A percentile compares a stretch with the other conserved stretches of the same genome.
phyloP scores from a whole-genome alignment of 1,140 invertebrate genomes.

The Leptinotarsa texana region DNA sequence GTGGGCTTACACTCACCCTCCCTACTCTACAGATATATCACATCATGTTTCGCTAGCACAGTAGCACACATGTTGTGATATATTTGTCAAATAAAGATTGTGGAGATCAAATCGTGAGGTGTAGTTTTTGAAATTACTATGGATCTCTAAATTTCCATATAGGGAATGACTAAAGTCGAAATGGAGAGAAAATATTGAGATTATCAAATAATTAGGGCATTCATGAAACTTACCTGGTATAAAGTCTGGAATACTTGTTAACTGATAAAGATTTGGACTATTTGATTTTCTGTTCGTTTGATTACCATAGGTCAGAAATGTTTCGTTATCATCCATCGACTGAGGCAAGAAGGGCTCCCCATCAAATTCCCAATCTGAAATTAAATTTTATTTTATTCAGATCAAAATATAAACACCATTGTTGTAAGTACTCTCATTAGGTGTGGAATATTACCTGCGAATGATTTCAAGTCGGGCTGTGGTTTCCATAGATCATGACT shows the following conservation, averaged over 20 bases:
- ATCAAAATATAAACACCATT: too few relatives aligned
- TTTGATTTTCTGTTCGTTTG: conserved; percentile 7
- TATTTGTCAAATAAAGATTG: too few relatives aligned
- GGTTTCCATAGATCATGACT: conserved; percentile 53
- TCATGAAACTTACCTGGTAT: conserved; percentile 26
- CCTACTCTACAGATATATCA: too few relatives aligned
- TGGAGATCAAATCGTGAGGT: too few relatives aligned
- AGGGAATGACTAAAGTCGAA: too few relatives aligned
- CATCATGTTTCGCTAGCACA: too few relatives aligned
- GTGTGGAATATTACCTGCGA: conserved; percentile 52
- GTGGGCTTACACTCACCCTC: too few relatives aligned
- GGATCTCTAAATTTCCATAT: too few relatives aligned
- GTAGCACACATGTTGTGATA: too few relatives aligned
- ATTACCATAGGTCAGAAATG: conserved; percentile 16
- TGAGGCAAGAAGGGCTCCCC: conserved; percentile 43
- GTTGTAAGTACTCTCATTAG: conserved; percentile 20
- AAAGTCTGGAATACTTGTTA: conserved; percentile 35
- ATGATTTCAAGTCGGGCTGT: conserved; percentile 49
- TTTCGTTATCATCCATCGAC: conserved; percentile 32
- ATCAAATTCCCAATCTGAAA: conserved; percentile 55
- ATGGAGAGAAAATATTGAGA: too few relatives aligned
- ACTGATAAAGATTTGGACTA: conserved; percentile 33
- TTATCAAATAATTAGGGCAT: background rate
- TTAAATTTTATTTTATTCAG: background rate
- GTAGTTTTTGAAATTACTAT: too few relatives aligned